Percentiles rank a stretch among this genome's conserved stretches.
Evolutionary conservation across 2,888 invertebrate species (phyloP).

Genomic region (Pterostichus madidus): DNA sequence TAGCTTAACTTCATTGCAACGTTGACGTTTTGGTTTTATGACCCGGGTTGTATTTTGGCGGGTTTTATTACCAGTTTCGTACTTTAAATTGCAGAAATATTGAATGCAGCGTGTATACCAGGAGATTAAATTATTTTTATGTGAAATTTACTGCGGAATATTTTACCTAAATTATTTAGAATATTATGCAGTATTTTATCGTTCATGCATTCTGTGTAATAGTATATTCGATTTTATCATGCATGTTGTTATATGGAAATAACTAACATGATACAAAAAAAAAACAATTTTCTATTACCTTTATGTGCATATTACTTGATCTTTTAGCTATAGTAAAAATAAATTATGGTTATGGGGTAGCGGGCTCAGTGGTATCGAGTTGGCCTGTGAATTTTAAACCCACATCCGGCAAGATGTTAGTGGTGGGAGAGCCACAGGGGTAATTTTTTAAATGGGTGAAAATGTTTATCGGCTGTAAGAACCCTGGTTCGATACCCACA

Average conservation of each 20-base stretch:
- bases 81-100: slow-evolving; percentile 53
- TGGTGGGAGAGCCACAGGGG: no score
- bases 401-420: no score
- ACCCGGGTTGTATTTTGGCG: slow-evolving; percentile 33
- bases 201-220: background rate
- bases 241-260: background rate
- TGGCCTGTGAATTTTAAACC: no score
- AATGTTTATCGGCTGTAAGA: no score
- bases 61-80: slow-evolving; percentile 29
- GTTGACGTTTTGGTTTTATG: slow-evolving; percentile 54
- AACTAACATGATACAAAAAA: no score
- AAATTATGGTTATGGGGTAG: no score
- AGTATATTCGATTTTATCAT: background rate
- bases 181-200: background rate
- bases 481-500: no score
- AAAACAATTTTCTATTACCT: no score
- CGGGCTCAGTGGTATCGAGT: no score
- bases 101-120: slow-evolving; percentile 17
- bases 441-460: no score
- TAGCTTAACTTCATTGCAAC: slow-evolving; percentile 45
- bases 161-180: slow-evolving; percentile 30
- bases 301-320: no score
- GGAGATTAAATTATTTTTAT: slow-evolving; percentile 1
- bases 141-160: slow-evolving; percentile 6
- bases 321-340: no score